These are phyloP conservation scores for Melinaea menophilus DNA, from an alignment of 2,888 invertebrate species.

Conservation along the genomic window DNA sequence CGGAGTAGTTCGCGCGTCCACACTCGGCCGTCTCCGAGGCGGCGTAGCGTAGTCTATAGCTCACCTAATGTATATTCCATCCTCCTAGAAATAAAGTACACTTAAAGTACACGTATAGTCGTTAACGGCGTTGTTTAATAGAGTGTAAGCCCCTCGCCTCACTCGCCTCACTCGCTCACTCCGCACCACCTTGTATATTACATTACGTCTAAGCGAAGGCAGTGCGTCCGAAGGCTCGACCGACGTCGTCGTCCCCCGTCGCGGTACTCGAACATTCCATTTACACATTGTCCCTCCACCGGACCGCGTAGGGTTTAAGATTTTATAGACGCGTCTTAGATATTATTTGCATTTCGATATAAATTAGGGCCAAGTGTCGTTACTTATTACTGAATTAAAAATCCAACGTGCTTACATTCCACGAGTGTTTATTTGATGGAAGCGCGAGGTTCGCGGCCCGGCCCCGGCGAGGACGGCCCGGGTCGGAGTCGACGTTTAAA, in stretches of 20 bases:
- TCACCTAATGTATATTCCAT: slow-evolving; percentile 78
- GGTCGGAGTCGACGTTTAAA: slow-evolving; percentile 64
- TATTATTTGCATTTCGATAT: background rate
- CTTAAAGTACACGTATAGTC: slow-evolving; percentile 66
- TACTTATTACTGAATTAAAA: too few species aligned
- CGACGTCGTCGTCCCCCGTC: slow-evolving; percentile 51
- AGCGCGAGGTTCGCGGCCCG: slow-evolving; percentile 32
- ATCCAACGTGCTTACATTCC: slow-evolving; percentile 1
- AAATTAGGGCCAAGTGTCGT: background rate
- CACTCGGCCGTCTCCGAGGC: slow-evolving; percentile 45
- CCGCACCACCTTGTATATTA: slow-evolving; percentile 64
- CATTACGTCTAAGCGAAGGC: slow-evolving; percentile 54
- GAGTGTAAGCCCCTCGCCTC: slow-evolving; percentile 55
- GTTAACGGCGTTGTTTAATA: slow-evolving; percentile 60
- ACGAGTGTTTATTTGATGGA: background rate
- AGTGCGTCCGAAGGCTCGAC: slow-evolving; percentile 58
- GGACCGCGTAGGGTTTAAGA: slow-evolving; percentile 44
- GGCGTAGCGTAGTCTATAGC: slow-evolving; percentile 52
- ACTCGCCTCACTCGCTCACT: slow-evolving; percentile 55
- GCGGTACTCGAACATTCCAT: slow-evolving; percentile 75
- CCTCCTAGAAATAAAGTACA: slow-evolving; percentile 74
- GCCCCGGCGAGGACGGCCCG: slow-evolving; percentile 73
- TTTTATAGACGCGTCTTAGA: slow-evolving; percentile 53
- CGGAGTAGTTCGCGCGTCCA: slow-evolving; percentile 59
- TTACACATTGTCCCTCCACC: slow-evolving; percentile 52